Conservation (phyloP, 2,888 invertebrate genomes). For the Dyspetes luteomarginatus region DNA sequence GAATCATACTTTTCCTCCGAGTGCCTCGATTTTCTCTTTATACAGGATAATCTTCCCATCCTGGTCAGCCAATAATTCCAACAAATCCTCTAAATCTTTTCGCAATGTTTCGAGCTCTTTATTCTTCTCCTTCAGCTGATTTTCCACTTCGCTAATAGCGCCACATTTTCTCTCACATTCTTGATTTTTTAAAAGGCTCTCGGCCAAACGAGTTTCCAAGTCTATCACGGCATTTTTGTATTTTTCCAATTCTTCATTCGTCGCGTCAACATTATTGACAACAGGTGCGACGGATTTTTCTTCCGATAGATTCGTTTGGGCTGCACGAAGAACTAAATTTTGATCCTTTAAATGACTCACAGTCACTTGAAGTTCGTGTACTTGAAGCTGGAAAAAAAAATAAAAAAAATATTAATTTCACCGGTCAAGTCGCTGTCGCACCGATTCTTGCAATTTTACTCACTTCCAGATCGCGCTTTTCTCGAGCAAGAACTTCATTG, state of each 20-base stretch:
- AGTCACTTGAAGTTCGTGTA: slow-evolving; percentile 89
- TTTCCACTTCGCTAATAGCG: slow-evolving; percentile 76
- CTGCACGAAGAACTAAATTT: slow-evolving; percentile 93
- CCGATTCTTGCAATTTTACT: too few species aligned
- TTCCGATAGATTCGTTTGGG: slow-evolving; percentile 76
- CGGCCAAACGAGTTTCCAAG: slow-evolving; percentile 75
- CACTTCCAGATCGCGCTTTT: slow-evolving; percentile 78
- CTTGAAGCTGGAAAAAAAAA: slow-evolving; percentile 35
- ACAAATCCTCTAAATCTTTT: slow-evolving; percentile 96
- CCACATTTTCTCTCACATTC: slow-evolving; percentile 81
- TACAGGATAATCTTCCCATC: slow-evolving; percentile 89
- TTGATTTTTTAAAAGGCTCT: slow-evolving; percentile 67
- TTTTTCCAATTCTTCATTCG: slow-evolving; percentile 73
- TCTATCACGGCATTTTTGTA: slow-evolving; percentile 73
- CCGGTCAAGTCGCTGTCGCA: neutral
- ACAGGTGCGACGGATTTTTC: slow-evolving; percentile 53
- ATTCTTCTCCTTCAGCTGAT: slow-evolving; percentile 78
- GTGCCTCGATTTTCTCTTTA: slow-evolving; percentile 85
- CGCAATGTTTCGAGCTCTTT: slow-evolving; percentile 88
- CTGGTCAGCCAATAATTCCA: slow-evolving; percentile 95
- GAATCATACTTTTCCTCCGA: slow-evolving; percentile 84
- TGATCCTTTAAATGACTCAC: slow-evolving; percentile 93
- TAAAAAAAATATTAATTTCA: neutral
- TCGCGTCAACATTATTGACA: slow-evolving; percentile 64
- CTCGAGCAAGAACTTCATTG: slow-evolving; percentile 72